These are phyloP conservation scores for Bombylius discolor DNA, from an alignment of 2,888 invertebrate genomes.

Conservation along the genomic window DNA sequence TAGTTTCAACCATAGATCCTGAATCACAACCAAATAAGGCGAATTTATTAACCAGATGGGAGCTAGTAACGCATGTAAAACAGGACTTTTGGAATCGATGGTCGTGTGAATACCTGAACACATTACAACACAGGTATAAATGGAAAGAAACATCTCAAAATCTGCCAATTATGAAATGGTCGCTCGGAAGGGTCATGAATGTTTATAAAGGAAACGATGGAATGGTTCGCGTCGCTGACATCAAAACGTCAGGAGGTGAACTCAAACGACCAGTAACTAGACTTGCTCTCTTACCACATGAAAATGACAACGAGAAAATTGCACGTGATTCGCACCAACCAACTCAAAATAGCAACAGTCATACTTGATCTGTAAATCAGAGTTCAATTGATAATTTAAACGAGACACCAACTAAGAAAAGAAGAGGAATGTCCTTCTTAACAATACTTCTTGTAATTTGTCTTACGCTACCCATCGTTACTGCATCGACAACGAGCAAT, in stretches of 20 bases:
- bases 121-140: background rate
- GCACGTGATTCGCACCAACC: no score
- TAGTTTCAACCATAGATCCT: background rate
- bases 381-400: background rate
- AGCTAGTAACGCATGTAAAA: background rate
- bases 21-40: no score
- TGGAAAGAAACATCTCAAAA: background rate
- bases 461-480: no score
- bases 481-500: no score
- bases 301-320: background rate
- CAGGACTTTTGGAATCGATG: background rate
- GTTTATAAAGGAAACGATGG: slow-evolving; percentile 17
- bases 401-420: background rate
- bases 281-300: background rate
- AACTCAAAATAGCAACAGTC: no score
- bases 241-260: background rate
- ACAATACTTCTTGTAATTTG: no score
- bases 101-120: background rate
- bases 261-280: background rate
- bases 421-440: no score
- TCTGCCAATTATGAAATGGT: background rate
- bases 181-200: background rate
- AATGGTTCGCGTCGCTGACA: slow-evolving; percentile 8
- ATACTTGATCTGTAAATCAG: background rate
- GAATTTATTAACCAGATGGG: background rate